These are phyloP conservation scores for Mesorhabditis spiculigera DNA, from an alignment of 2,888 invertebrate genomes.

Conservation along the genomic window DNA sequence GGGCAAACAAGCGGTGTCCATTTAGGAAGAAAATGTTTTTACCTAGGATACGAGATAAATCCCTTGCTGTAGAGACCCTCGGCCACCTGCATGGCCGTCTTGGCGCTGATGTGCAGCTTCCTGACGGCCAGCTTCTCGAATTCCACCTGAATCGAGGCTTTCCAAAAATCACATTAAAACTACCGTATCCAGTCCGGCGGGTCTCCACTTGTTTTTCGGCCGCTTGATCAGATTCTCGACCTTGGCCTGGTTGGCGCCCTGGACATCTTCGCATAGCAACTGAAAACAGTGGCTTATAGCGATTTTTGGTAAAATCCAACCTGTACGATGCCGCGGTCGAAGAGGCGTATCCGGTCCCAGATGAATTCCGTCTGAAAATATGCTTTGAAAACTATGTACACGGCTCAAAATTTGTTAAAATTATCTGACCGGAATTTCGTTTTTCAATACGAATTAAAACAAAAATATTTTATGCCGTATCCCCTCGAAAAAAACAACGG, in stretches of 20 bases:
- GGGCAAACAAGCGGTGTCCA: no score
- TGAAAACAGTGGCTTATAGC: no score
- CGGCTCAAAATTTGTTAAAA: no score
- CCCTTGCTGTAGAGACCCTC: constrained; percentile 93
- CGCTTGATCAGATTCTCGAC: constrained; percentile 69
- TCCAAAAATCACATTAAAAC: constrained; percentile 63
- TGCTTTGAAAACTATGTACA: neutral
- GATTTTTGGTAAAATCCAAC: constrained; percentile 51
- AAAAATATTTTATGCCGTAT: no score
- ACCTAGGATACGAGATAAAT: constrained; percentile 90
- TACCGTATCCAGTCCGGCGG: constrained; percentile 85
- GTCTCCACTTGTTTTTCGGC: constrained; percentile 92
- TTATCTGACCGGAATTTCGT: no score
- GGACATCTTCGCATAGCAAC: constrained; percentile 43
- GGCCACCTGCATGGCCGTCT: constrained; percentile 90
- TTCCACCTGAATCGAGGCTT: constrained; percentile 68
- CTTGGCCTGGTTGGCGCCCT: constrained; percentile 47
- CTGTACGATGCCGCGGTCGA: constrained; percentile 79
- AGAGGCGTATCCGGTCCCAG: constrained; percentile 65
- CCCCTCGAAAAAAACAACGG: no score
- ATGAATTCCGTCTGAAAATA: constrained; percentile 35
- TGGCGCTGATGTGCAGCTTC: constrained; percentile 86
- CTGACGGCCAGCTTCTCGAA: constrained; percentile 89
- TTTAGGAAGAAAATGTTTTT: no score
- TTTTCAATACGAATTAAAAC: no score